These are phyloP conservation scores for Prietella phreatophila DNA, from an alignment of 2,113 vertebrate species.

Conservation along the genomic window DNA sequence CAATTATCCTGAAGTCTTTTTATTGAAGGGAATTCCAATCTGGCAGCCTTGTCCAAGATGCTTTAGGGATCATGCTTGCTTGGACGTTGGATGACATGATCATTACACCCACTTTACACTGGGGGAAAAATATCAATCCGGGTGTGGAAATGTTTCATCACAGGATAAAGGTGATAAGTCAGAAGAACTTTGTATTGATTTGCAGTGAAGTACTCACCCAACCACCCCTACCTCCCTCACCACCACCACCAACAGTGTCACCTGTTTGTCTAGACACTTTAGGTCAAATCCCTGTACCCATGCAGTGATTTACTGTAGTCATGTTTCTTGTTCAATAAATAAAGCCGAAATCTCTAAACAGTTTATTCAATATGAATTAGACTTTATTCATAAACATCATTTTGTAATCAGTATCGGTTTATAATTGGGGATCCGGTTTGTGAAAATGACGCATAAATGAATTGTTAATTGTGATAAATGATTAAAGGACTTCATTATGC, in stretches of 20 bases:
- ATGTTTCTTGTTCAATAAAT: background rate
- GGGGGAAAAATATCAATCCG: background rate
- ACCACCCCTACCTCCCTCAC: background rate
- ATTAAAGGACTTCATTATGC: background rate
- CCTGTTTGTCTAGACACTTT: background rate
- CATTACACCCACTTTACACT: background rate
- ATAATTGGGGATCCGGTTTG: background rate
- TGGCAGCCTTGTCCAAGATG: background rate
- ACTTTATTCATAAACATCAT: background rate
- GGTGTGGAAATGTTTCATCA: background rate
- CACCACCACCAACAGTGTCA: background rate
- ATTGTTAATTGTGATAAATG: background rate
- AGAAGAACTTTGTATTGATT: constrained; percentile 7
- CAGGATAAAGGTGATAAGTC: background rate
- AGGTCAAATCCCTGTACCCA: background rate
- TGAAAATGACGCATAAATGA: background rate
- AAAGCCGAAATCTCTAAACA: background rate
- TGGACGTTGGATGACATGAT: background rate
- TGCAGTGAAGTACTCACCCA: background rate
- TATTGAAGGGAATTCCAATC: background rate
- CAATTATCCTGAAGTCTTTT: background rate
- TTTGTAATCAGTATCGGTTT: background rate
- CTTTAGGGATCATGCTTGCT: background rate
- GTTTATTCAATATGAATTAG: background rate
- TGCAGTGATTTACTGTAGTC: background rate